A percentile compares a stretch with the other conserved stretches of the same genome.
Conservation (phyloP, 2,113 vertebrate species). For the Galbula dea region DNA sequence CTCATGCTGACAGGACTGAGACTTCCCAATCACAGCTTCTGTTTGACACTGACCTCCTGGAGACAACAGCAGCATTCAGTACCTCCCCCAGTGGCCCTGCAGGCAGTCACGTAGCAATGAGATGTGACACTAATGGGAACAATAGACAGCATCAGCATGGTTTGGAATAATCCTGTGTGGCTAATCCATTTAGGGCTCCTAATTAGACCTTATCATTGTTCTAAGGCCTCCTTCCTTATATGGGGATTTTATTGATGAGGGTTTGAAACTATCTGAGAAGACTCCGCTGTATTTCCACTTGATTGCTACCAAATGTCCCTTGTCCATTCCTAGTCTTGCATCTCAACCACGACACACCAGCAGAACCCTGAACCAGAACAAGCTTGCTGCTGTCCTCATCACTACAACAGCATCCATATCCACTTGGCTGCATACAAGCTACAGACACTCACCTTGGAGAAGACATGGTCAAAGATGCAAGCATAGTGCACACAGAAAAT, state of each 20-base stretch:
- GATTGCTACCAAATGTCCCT: background rate
- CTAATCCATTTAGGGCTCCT: background rate
- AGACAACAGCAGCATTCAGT: background rate
- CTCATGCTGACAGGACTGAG: background rate
- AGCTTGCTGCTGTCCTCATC: background rate
- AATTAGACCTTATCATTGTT: background rate
- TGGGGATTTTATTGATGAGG: fast-evolving
- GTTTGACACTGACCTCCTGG: background rate
- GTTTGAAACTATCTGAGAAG: background rate
- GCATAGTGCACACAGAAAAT: background rate
- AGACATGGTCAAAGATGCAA: background rate
- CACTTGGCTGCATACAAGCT: no score
- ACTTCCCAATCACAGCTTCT: background rate
- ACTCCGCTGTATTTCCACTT: background rate
- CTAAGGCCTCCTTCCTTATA: background rate
- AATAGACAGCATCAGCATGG: background rate
- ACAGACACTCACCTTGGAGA: no score
- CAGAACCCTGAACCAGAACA: background rate
- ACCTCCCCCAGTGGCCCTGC: background rate
- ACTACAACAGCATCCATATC: fast-evolving
- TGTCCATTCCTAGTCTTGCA: background rate
- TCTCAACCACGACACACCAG: background rate
- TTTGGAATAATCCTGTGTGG: background rate
- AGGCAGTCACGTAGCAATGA: background rate
- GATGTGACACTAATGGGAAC: background rate